These are phyloP conservation scores for Poecilia wingei DNA, from an alignment of 2,797 vertebrate genomes.

Conservation along the genomic window DNA sequence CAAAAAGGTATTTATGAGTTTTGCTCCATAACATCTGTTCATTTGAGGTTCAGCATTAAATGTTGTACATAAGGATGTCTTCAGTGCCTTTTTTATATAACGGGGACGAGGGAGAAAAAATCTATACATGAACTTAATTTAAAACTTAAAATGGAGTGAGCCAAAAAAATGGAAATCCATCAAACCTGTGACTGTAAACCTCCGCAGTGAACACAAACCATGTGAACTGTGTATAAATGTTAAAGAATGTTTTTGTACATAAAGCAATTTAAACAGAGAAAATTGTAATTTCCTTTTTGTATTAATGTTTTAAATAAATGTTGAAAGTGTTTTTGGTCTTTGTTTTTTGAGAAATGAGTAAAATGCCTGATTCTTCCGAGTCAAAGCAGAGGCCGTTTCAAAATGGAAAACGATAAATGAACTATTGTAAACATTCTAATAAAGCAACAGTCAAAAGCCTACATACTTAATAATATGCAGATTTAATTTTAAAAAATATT, in stretches of 20 bases:
- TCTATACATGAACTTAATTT: slow-evolving; percentile 25
- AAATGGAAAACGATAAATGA: too few relatives aligned
- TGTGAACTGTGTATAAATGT: slow-evolving; percentile 46
- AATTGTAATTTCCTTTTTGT: slow-evolving; percentile 53
- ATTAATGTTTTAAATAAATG: slow-evolving; percentile 59
- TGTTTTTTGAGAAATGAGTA: neutral
- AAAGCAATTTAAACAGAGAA: slow-evolving; percentile 33
- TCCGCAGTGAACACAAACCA: slow-evolving; percentile 44
- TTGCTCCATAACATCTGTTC: slow-evolving; percentile 16
- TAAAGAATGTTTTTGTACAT: slow-evolving; percentile 64
- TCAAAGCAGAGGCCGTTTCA: too few relatives aligned
- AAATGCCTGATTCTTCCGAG: too few relatives aligned
- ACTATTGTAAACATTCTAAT: too few relatives aligned
- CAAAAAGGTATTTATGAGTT: slow-evolving; percentile 66
- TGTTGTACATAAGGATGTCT: slow-evolving; percentile 25
- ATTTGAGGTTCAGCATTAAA: slow-evolving; percentile 22
- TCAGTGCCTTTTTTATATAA: slow-evolving; percentile 61
- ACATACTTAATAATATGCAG: too few relatives aligned
- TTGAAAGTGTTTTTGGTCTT: neutral
- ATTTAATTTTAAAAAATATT: too few relatives aligned
- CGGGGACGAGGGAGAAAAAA: neutral
- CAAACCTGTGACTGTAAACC: slow-evolving; percentile 47
- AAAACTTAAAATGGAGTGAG: slow-evolving; percentile 19
- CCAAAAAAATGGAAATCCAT: neutral
- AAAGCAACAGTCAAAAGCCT: too few relatives aligned